phyloP scores from a whole-genome alignment of 2,113 vertebrate species.

The Globicephala melas region DNA sequence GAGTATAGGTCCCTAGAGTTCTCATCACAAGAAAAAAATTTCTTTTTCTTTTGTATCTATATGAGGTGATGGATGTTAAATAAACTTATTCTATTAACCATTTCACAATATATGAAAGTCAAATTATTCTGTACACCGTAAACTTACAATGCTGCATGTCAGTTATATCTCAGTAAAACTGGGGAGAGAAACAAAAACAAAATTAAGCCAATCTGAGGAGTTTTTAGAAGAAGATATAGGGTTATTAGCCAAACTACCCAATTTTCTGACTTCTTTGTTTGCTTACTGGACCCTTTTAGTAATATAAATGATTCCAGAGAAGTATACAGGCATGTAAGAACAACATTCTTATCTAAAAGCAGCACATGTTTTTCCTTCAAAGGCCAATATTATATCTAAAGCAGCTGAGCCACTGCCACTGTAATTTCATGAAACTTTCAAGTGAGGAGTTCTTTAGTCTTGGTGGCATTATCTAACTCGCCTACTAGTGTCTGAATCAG shows the following conservation, averaged over 20 bases:
- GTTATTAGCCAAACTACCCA: neutral
- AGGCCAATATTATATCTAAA: neutral
- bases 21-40: neutral
- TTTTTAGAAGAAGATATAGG: neutral
- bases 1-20: neutral
- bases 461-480: neutral
- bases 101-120: neutral
- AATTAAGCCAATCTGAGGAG: neutral
- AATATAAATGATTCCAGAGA: neutral
- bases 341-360: neutral
- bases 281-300: neutral
- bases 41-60: neutral
- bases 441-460: neutral
- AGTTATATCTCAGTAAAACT: neutral
- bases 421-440: neutral
- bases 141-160: neutral
- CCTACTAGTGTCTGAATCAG: neutral
- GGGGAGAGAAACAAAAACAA: neutral
- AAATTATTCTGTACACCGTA: neutral
- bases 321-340: neutral
- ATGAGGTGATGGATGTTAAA: neutral
- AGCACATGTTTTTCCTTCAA: neutral
- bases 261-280: neutral
- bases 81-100: neutral
- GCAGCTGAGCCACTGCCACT: neutral